Conservation (phyloP, 2,113 vertebrate species). For the Gallinago paraguaiae region DNA sequence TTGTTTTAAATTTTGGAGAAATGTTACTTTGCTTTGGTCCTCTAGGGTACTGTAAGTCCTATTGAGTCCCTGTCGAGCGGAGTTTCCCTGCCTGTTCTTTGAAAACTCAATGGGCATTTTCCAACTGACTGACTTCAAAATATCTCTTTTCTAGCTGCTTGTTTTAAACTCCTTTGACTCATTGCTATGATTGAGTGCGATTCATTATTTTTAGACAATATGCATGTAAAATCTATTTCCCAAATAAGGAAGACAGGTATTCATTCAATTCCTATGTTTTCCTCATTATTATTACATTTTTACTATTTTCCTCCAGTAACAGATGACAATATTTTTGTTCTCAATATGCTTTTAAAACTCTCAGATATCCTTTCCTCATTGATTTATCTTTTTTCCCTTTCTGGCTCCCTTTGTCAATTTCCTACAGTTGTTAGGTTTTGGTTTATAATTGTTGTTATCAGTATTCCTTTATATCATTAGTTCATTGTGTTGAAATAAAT, state of each 20-base stretch:
- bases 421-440: conserved; percentile 21
- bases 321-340: conserved; percentile 57
- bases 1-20: background rate
- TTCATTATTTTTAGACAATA: conserved; percentile 34
- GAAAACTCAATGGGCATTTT: background rate
- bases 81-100: background rate
- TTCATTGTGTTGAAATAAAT: conserved; percentile 55
- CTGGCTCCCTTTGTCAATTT: conserved; percentile 25
- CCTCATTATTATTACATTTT: conserved; percentile 5
- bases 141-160: background rate
- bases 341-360: conserved; percentile 18
- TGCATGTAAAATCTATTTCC: conserved; percentile 10
- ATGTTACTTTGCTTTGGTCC: background rate
- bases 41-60: background rate
- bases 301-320: conserved; percentile 14
- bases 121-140: background rate
- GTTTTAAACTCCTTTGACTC: conserved; percentile 30
- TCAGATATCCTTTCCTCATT: conserved; percentile 8
- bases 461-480: conserved; percentile 36
- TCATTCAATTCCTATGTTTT: conserved; percentile 31
- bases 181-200: background rate
- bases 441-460: conserved; percentile 53
- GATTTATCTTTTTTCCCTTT: background rate
- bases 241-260: conserved; percentile 40
- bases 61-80: fast-evolving